Base-by-base conservation (phyloP, 2,113 vertebrate genomes). In the Hucho hucho region DNA sequence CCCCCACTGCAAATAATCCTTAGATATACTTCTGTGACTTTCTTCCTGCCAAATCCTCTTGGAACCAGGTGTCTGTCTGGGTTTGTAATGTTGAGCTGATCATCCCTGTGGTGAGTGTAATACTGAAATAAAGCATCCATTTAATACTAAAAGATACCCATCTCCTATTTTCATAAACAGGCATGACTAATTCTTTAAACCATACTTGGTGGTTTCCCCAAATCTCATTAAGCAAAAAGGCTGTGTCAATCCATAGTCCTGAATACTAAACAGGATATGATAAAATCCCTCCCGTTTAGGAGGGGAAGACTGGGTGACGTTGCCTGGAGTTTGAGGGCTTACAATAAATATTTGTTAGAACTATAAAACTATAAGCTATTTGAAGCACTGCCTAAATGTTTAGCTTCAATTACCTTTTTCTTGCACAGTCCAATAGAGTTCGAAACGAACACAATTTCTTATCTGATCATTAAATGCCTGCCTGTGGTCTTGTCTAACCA, bases 301-400 rank as follows among this genome's bases (percentile, higher is more conserved):
- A 26, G 25, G 6, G 7, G 32, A 67, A 4, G 29, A 4, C 14
- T 67, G 26, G 5, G 65, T 43, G 29, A 67, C 9, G 9, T 43
- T 43, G 37, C 11, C 37, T 11, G 37, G 37, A 12, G 61, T 64
- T 26, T 28, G 25, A 64, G 29, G 11, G 49, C 29, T 18, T 25
- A 59, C 64, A 66, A 59, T 68, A 73, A 72, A 73, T 73, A 67
- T 46, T 67, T 78, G 56, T 64, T 43, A 11, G 56, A 69, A 49
- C 28, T 24, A 58, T 67, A 43, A 53, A 67, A 18, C 28, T 18
- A 67, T 32, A 18, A 28, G 20, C 4, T 20, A 22, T 13, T 64
- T 37, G 72, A 64, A 37, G 28, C 58, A 67, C 20, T 32, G 53
- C 7, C 25, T 61, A 4, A 69, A 59, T 59, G 5, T n/a, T 59